Percentiles rank a stretch among this genome's conserved stretches.
Evolutionary conservation across 2,113 vertebrate genomes (phyloP).

Genomic region (Daphoenositta chrysoptera): DNA sequence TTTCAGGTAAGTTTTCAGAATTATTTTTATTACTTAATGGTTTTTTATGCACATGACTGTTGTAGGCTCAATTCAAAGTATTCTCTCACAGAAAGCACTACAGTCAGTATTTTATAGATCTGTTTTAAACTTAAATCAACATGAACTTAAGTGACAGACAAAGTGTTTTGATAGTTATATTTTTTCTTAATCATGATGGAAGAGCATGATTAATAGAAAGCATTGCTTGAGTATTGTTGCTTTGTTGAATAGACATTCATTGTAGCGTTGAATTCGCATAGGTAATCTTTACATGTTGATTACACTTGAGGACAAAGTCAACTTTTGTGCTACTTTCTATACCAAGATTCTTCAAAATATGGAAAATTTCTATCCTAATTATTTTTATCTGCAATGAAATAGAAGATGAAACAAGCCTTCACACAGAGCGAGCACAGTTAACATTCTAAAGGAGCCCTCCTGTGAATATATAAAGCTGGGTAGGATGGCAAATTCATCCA

Average conservation of each 20-base stretch:
- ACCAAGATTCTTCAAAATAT: not conserved
- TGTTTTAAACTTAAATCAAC: not conserved
- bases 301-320: not conserved
- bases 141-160: not conserved
- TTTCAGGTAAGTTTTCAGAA: not conserved
- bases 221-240: not conserved
- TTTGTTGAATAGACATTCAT: not conserved
- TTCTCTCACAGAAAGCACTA: not conserved
- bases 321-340: not conserved
- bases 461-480: not conserved
- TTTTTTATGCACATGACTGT: not conserved
- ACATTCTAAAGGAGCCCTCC: not conserved
- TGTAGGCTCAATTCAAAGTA: not conserved
- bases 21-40: not conserved
- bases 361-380: not conserved
- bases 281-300: not conserved
- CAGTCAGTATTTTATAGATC: not conserved
- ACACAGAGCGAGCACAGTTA: accelerated
- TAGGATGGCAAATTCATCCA: not conserved
- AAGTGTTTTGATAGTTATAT: not conserved
- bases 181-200: not conserved
- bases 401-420: not conserved
- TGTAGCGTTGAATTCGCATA: not conserved
- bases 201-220: not conserved
- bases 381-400: not conserved